Base-by-base conservation (phyloP, 2,797 vertebrate genomes). In the Falco berigora region DNA sequence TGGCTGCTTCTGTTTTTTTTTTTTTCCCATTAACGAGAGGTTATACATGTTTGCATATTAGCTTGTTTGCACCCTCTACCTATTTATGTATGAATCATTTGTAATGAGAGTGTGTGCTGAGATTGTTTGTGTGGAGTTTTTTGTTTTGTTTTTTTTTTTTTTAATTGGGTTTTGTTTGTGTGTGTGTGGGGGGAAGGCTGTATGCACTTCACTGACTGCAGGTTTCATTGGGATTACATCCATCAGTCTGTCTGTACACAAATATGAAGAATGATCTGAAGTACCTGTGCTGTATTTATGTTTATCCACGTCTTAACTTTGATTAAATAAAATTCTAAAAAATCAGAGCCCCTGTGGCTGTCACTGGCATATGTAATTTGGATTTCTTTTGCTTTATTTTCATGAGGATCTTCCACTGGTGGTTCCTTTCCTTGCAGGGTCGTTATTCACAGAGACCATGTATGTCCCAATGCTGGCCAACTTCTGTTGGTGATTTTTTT, bases 201-300 rank as follows among this genome's bases (percentile, higher is more conserved):
- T 97, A 91, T 98, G 97, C 97, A 96, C 97, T 97, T 98, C 96
- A 97, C 88, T 97, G 97, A 97, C 96, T 97, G 96, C 97, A 96
- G 97, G 88, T 98, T 97, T 98, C 96, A 97, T 97, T 97, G 97
- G 96, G 94, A 96, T 97, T 97, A 93, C 88, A 95, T 98, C 98
- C 98, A 97, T 97, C 95, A 96, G 97, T 98, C 97, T 97, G 97
- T 98, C 95, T 97, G 97, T 98, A 97, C 94, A 98, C 97, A 96
- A 96, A 97, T 97, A 97, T 97, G 98, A 98, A 98, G 98, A 98
- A 98, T 98, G 97, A 98, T 96, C 97, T 97, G 97, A 98, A 97
- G 97, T 98, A 97, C 96, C 97, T 97, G 97, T 98, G 98, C 98
- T 98, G 98, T 98, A 98, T 98, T 98, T 98, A 98, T 98, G 98